Evolutionary conservation across 2,888 invertebrate genomes (phyloP), one percentile per base, ranked within the genome.

Genomic region (Strigamia transsilvanica): DNA sequence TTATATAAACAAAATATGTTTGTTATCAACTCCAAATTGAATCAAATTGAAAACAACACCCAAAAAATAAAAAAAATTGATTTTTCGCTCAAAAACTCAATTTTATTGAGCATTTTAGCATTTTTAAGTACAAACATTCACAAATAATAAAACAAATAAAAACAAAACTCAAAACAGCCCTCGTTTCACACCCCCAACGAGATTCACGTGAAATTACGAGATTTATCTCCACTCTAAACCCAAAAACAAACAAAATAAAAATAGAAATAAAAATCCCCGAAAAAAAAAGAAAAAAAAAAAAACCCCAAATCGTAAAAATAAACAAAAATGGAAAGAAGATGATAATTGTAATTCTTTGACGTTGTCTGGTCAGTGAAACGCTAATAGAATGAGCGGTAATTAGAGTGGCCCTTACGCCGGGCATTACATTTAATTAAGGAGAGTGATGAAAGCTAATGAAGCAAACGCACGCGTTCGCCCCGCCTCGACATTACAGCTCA

Each of bases 361-460:
- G 61, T 61, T 61, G 61, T 61, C 80, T 80, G 80, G 80, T 80
- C 80, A 80, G 80, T 61, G 61, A n/a, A 61, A 61, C 80, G 80
- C 38, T 80, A 80, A 80, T 80, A 80, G 80, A 80, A 80, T 80
- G 80, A 80, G 80, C 80, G 80, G 78, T 80, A 80, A 80, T 80
- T 80, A 80, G 80, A 23, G 38, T 23, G 51, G 80, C 80, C 80
- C 51, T 80, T 80, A 80, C 80, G 80, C 80, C 80, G 61, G 38
- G 80, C 80, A 80, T 80, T 80, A 80, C 80, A 80, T 80, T 80
- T 80, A 80, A 80, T 80, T 80, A 80, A 80, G 61, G 80, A 56
- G 80, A 80, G 80, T 80, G 80, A 80, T 80, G 80, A 80, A 80
- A 80, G 80, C 51, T 80, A 80, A 80, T 80, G 80, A 80, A 80